Percentiles rank a stretch among this genome's conserved stretches.
Conservation (phyloP, 2,113 vertebrate species). For the Lophius piscatorius region DNA sequence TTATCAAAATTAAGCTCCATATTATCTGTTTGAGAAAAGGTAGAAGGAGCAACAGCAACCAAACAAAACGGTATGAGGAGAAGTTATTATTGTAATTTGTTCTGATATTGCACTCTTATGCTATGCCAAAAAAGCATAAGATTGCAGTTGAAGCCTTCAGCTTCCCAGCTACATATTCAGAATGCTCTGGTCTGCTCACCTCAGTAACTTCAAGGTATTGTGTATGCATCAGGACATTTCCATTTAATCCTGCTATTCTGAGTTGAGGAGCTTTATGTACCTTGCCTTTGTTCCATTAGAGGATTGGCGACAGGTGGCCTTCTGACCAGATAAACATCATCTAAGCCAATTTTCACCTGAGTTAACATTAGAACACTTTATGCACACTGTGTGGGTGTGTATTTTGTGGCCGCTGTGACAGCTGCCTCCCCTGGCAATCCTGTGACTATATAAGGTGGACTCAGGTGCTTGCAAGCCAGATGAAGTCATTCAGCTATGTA, state of each 20-base stretch:
- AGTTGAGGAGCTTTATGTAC: conserved; percentile 27
- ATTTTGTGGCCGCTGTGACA: conserved; percentile 51
- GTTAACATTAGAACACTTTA: conserved; percentile 64
- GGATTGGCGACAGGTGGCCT: conserved; percentile 69
- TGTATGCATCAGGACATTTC: conserved; percentile 25
- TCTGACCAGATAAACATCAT: conserved; percentile 68
- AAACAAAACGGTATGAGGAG: conserved; percentile 10
- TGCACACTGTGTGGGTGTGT: conserved; percentile 41
- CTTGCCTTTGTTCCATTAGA: conserved; percentile 61
- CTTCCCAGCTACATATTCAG: neutral
- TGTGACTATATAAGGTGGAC: conserved; percentile 53
- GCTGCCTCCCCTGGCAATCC: conserved; percentile 60
- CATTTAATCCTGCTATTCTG: conserved; percentile 23
- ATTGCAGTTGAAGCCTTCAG: no score
- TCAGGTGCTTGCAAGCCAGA: conserved; percentile 69
- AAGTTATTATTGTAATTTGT: neutral
- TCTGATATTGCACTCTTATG: neutral
- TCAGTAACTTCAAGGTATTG: conserved; percentile 8
- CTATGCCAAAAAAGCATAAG: no score
- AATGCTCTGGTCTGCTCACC: neutral
- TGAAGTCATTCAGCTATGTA: conserved; percentile 71
- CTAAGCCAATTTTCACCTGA: conserved; percentile 68
- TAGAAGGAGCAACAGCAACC: conserved; percentile 6
- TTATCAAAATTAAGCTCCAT: neutral
- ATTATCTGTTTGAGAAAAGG: neutral